A percentile compares a stretch with the other conserved stretches of the same genome.
These are phyloP conservation scores for Phrynosoma blainvillii DNA, from an alignment of 2,113 vertebrate species.

Conservation along the genomic window DNA sequence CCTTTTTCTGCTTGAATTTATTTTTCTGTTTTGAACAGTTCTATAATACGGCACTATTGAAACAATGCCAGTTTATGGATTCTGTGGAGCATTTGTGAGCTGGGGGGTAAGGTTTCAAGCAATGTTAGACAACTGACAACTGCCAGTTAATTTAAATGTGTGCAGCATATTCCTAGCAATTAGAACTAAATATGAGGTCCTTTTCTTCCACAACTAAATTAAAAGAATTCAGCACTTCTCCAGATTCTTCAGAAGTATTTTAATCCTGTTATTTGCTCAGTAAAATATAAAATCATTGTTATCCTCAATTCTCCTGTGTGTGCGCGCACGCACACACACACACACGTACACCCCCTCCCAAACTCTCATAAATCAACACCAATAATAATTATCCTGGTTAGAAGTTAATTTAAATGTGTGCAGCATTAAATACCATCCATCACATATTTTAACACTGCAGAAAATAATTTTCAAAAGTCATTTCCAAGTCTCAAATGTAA, in stretches of 20 bases:
- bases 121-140: not conserved
- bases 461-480: not conserved
- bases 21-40: not conserved
- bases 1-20: not conserved
- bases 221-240: not conserved
- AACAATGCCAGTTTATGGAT: not conserved
- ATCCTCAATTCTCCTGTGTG: not conserved
- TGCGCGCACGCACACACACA: too few species aligned
- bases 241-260: not conserved
- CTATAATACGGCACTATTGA: not conserved
- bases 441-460: not conserved
- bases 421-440: not conserved
- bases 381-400: not conserved
- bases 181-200: not conserved
- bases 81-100: not conserved
- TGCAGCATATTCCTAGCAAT: not conserved
- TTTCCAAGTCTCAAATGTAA: not conserved
- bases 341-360: not conserved
- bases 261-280: not conserved
- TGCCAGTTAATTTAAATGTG: too few species aligned
- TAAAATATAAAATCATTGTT: not conserved
- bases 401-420: not conserved
- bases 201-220: not conserved
- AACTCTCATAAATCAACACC: not conserved
- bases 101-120: not conserved